Conservation (phyloP, 2,797 vertebrate genomes). For the Monodelphis domestica region DNA sequence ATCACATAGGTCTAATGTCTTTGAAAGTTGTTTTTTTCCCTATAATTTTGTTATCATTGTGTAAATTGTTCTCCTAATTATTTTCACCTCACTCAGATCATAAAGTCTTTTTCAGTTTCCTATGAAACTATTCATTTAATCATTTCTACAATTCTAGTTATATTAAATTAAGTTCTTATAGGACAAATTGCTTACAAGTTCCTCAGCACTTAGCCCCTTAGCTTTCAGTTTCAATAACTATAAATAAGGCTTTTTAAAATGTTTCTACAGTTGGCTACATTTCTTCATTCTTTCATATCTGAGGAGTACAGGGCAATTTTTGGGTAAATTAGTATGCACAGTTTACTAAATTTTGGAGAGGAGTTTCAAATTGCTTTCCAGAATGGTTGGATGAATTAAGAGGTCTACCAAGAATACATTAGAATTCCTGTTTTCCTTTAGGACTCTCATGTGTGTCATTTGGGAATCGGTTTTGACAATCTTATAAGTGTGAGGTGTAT, state of each 20-base stretch:
- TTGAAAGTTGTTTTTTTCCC: neutral
- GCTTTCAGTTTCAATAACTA: neutral
- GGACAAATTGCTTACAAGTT: neutral
- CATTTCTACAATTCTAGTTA: neutral
- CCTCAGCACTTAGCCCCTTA: neutral
- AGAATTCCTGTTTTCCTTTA: neutral
- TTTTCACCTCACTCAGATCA: neutral
- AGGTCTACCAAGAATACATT: neutral
- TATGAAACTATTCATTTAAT: neutral
- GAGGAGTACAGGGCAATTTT: neutral
- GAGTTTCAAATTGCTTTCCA: neutral
- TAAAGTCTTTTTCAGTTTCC: neutral
- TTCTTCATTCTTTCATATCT: neutral
- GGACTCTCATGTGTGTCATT: neutral
- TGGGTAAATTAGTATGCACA: neutral
- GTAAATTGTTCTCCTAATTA: neutral
- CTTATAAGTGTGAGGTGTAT: neutral
- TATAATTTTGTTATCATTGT: neutral
- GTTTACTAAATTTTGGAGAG: neutral
- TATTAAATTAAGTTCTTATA: neutral
- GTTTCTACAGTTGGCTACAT: neutral
- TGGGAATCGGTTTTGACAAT: neutral
- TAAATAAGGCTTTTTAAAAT: neutral
- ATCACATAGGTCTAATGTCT: neutral
- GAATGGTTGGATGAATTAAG: neutral